Evolutionary conservation across 1,140 invertebrate genomes (phyloP).

Genomic region (Megalopta genalis): DNA sequence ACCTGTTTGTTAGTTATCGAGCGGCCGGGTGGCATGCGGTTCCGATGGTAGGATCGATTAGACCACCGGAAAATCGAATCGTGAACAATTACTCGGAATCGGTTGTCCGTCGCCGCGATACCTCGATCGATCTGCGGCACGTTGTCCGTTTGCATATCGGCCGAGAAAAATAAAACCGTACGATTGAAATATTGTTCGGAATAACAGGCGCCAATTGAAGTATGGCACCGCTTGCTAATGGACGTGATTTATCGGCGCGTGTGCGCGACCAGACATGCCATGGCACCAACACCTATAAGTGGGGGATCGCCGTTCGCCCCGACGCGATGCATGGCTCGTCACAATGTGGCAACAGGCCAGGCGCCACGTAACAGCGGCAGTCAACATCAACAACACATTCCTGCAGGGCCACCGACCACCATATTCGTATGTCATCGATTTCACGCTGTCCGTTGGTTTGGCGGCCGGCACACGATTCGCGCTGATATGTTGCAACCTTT

Average conservation of each 20-base stretch:
- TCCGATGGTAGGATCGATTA: no score
- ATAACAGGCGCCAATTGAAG: neutral
- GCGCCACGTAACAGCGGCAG: slow-evolving; percentile 35
- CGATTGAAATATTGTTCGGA: slow-evolving; percentile 11
- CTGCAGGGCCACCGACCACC: neutral
- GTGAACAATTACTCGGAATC: neutral
- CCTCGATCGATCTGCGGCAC: neutral
- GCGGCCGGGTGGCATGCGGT: no score
- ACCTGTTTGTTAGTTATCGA: no score
- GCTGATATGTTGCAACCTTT: slow-evolving; percentile 2
- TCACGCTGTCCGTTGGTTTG: slow-evolving; percentile 5
- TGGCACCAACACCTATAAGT: slow-evolving; percentile 19
- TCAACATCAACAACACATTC: slow-evolving; percentile 31
- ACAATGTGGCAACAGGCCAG: slow-evolving; percentile 35
- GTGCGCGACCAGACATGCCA: neutral
- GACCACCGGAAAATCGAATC: no score
- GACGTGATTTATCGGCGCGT: slow-evolving; percentile 14
- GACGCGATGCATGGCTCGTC: slow-evolving; percentile 1
- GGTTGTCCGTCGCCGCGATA: neutral
- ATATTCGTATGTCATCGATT: slow-evolving; percentile 20
- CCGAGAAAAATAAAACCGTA: neutral
- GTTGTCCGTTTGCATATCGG: neutral
- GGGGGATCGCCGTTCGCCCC: slow-evolving; percentile 27
- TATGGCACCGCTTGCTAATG: slow-evolving; percentile 18
- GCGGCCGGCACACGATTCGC: neutral